A percentile compares a stretch with the other conserved stretches of the same genome.
These are phyloP conservation scores for Thalassarche chlororhynchos DNA, from an alignment of 2,113 vertebrate species.

Conservation along the genomic window DNA sequence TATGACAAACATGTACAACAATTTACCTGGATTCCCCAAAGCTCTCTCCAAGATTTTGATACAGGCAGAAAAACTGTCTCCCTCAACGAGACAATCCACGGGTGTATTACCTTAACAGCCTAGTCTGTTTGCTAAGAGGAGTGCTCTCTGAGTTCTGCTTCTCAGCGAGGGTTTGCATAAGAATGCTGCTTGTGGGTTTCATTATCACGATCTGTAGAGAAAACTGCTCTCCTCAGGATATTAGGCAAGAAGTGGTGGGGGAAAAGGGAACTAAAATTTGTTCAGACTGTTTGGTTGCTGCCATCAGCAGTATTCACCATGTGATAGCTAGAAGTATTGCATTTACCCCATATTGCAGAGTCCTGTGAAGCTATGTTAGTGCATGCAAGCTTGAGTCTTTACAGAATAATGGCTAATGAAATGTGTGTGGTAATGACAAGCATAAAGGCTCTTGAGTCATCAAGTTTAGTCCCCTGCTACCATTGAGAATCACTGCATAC, in stretches of 20 bases:
- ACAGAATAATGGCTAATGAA: not conserved
- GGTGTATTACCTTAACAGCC: not conserved
- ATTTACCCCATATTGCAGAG: not conserved
- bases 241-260: slow-evolving; percentile 67
- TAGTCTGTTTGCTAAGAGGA: not conserved
- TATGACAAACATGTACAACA: not conserved
- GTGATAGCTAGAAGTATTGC: not conserved
- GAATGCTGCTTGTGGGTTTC: not conserved
- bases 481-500: not conserved
- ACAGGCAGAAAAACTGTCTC: not conserved
- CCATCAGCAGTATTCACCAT: slow-evolving; percentile 37
- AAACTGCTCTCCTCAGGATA: slow-evolving; percentile 52
- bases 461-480: not conserved
- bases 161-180: not conserved
- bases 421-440: not conserved
- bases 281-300: slow-evolving; percentile 33
- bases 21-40: slow-evolving; percentile 50
- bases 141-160: not conserved
- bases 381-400: not conserved
- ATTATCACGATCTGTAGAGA: not conserved
- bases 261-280: slow-evolving; percentile 66
- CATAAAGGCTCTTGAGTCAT: not conserved
- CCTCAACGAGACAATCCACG: not conserved
- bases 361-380: not conserved
- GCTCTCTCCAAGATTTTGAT: not conserved